A percentile compares a stretch with the other conserved stretches of the same genome.
These are phyloP conservation scores for Paramormyrops kingsleyae DNA, from an alignment of 2,113 vertebrate genomes.

Conservation along the genomic window DNA sequence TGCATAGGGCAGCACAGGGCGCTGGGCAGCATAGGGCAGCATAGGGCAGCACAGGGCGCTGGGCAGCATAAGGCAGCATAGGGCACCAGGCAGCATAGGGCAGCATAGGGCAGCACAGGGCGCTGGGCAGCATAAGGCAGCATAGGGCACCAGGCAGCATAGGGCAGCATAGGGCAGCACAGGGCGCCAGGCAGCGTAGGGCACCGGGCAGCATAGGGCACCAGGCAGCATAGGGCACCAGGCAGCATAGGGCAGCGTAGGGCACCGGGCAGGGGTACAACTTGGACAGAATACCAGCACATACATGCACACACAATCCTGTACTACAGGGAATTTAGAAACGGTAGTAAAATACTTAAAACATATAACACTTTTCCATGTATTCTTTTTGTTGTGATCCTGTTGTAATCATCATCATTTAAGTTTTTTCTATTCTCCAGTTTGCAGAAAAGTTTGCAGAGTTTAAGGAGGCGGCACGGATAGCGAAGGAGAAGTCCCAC, in stretches of 20 bases:
- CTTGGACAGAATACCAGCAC: neutral
- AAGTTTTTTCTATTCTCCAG: slow-evolving; percentile 48
- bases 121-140: too few relatives aligned
- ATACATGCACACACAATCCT: neutral
- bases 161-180: too few relatives aligned
- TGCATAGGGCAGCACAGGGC: too few relatives aligned
- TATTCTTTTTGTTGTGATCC: neutral
- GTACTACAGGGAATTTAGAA: neutral
- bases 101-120: too few relatives aligned
- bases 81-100: too few relatives aligned
- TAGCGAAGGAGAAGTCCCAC: slow-evolving; percentile 94
- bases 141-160: too few relatives aligned
- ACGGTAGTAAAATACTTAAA: neutral
- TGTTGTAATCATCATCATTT: neutral
- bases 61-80: too few relatives aligned
- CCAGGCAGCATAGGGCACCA: too few relatives aligned
- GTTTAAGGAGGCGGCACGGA: slow-evolving; percentile 93
- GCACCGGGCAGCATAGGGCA: too few relatives aligned
- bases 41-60: too few relatives aligned
- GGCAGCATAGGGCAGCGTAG: neutral
- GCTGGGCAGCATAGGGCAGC: too few relatives aligned
- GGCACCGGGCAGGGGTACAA: neutral
- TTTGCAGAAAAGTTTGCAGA: slow-evolving; percentile 98
- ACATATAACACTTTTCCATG: neutral
- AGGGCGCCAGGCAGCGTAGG: too few relatives aligned